A percentile compares a stretch with the other conserved stretches of the same genome.
phyloP scores from a whole-genome alignment of 2,888 invertebrate species.

The Gandaritis pyraliata region DNA sequence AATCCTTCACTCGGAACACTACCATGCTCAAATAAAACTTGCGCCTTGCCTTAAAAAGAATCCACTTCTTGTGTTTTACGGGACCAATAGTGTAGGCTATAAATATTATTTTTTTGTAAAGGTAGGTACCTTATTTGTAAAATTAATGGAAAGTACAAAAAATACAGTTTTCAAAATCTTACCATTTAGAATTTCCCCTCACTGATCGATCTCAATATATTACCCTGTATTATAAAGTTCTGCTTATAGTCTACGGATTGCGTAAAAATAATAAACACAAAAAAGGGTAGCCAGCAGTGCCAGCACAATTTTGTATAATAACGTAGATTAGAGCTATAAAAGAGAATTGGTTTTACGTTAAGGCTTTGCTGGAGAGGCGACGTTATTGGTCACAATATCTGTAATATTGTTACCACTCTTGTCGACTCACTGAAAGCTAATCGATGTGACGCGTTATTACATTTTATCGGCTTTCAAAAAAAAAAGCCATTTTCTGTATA shows the following conservation, averaged over 20 bases:
- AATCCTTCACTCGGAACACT: too few relatives aligned
- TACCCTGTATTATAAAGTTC: too few relatives aligned
- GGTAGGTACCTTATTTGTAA: too few relatives aligned
- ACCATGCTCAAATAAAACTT: too few relatives aligned
- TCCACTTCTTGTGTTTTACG: too few relatives aligned
- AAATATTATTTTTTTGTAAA: too few relatives aligned
- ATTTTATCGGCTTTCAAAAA: conserved; percentile 51
- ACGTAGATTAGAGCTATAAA: conserved; percentile 57
- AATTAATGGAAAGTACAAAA: too few relatives aligned
- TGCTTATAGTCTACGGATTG: not conserved
- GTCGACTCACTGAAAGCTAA: conserved; percentile 60
- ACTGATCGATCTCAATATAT: too few relatives aligned
- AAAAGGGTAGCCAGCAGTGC: conserved; percentile 19
- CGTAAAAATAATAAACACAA: conserved; percentile 1
- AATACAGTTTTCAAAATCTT: too few relatives aligned
- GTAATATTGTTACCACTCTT: conserved; percentile 58
- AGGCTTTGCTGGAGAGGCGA: conserved; percentile 45
- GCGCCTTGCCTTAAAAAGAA: too few relatives aligned
- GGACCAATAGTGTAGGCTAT: too few relatives aligned
- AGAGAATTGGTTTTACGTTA: conserved; percentile 56
- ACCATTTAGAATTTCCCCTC: too few relatives aligned
- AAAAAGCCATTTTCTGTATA: conserved; percentile 41
- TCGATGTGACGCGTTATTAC: conserved; percentile 61
- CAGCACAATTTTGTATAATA: conserved; percentile 52
- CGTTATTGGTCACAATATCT: conserved; percentile 59